Conservation (phyloP, 1,140 invertebrate genomes). For the Ceratosolen solmsi region DNA sequence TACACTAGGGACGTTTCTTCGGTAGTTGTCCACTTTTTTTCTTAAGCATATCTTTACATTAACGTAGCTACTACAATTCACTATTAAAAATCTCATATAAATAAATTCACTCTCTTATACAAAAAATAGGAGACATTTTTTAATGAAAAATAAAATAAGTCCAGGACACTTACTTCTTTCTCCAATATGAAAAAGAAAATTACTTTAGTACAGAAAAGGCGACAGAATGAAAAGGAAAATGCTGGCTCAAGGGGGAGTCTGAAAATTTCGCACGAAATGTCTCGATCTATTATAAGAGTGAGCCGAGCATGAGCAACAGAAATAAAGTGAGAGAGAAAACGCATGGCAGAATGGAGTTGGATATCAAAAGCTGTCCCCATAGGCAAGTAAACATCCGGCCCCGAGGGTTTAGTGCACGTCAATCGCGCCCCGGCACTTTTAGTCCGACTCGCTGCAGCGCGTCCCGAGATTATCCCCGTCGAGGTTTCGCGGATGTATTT, state of each 20-base stretch:
- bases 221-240: not conserved
- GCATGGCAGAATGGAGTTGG: not conserved
- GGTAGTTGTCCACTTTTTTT: no score
- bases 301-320: not conserved
- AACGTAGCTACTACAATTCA: not conserved
- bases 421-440: constrained; percentile 56
- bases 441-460: constrained; percentile 33
- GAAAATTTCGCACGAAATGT: not conserved
- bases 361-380: constrained; percentile 56
- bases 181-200: constrained; percentile 1
- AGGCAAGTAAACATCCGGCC: constrained; percentile 66
- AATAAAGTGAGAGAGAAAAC: not conserved
- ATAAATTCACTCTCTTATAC: not conserved
- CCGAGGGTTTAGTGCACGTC: constrained; percentile 58
- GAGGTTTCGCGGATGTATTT: constrained; percentile 33
- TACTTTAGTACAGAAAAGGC: not conserved
- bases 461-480: constrained; percentile 51
- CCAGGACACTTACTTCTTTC: not conserved
- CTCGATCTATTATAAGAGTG: not conserved
- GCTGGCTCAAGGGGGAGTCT: not conserved
- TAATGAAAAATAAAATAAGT: not conserved
- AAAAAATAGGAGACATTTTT: not conserved
- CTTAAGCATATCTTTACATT: not conserved
- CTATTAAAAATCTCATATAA: not conserved
- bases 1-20: no score